These are phyloP conservation scores for Plectus sambesii DNA, from an alignment of 1,140 invertebrate genomes.

Conservation along the genomic window DNA sequence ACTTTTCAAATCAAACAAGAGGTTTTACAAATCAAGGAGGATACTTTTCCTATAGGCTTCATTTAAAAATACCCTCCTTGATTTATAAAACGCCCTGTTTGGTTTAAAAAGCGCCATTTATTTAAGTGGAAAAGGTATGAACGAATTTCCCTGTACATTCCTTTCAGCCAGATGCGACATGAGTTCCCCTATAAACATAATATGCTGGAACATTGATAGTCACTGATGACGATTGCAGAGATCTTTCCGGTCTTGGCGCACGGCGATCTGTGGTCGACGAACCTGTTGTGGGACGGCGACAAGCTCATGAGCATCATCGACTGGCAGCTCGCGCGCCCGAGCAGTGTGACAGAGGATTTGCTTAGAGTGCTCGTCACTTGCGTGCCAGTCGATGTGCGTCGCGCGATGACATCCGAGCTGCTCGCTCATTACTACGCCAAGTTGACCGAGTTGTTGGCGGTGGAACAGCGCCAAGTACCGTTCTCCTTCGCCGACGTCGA, in stretches of 20 bases:
- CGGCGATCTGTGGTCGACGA: conserved; percentile 6
- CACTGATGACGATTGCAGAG: not conserved
- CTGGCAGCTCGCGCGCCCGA: conserved; percentile 8
- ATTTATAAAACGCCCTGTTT: too few relatives aligned
- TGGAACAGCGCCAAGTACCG: not conserved
- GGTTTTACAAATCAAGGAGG: too few relatives aligned
- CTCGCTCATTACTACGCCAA: not conserved
- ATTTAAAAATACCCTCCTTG: too few relatives aligned
- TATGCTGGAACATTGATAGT: too few relatives aligned
- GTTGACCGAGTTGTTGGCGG: conserved; percentile 1
- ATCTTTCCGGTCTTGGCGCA: not conserved
- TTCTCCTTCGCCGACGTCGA: conserved; percentile 1
- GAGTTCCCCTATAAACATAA: too few relatives aligned
- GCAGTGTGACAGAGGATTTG: not conserved
- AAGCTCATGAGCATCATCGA: conserved; percentile 2
- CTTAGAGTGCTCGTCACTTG: not conserved
- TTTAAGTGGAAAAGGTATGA: too few relatives aligned
- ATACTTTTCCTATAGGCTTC: too few relatives aligned
- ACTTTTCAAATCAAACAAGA: too few relatives aligned
- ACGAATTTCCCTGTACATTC: too few relatives aligned
- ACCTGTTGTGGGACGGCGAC: conserved; percentile 6
- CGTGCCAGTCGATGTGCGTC: not conserved
- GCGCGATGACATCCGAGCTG: not conserved
- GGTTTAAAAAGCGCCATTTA: too few relatives aligned
- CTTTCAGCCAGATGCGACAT: too few relatives aligned